Evolutionary conservation across 2,797 vertebrate genomes (phyloP).

Genomic region (Thamnophis elegans): DNA sequence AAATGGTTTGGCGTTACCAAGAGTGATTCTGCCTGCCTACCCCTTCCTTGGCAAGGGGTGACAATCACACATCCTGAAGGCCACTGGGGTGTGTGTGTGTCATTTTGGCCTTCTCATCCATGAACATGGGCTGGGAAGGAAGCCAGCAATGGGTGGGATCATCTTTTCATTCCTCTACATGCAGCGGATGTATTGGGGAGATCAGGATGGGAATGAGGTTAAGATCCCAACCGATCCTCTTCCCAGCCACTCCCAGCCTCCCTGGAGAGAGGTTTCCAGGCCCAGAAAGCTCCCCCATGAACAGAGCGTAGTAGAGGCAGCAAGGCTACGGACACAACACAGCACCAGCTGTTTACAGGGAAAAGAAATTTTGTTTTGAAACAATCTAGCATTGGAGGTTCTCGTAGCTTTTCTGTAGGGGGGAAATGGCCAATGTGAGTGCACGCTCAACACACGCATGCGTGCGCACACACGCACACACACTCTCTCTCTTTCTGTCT

Average conservation of each 20-base stretch:
- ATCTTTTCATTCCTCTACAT: neutral
- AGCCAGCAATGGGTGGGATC: neutral
- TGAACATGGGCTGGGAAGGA: neutral
- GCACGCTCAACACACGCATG: too few species aligned
- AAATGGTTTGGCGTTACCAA: neutral
- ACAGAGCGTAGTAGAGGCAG: neutral
- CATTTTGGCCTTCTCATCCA: neutral
- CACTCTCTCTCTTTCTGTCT: too few species aligned
- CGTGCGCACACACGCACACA: neutral
- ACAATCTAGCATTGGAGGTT: neutral
- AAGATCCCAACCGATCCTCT: neutral
- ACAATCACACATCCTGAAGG: neutral
- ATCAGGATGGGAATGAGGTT: neutral
- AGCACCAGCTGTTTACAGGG: too few species aligned
- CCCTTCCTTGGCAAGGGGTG: neutral
- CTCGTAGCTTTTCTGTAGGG: too few species aligned
- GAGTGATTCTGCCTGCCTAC: neutral
- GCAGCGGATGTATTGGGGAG: too few species aligned
- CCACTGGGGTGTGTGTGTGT: rapidly evolving
- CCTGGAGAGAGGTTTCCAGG: too few species aligned
- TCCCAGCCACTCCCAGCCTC: neutral
- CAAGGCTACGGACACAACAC: too few species aligned
- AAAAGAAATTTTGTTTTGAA: neutral
- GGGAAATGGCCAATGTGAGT: too few species aligned
- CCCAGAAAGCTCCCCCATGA: neutral